Base-by-base conservation (phyloP, 2,797 vertebrate species). In the Hypotaenidia philippensis region DNA sequence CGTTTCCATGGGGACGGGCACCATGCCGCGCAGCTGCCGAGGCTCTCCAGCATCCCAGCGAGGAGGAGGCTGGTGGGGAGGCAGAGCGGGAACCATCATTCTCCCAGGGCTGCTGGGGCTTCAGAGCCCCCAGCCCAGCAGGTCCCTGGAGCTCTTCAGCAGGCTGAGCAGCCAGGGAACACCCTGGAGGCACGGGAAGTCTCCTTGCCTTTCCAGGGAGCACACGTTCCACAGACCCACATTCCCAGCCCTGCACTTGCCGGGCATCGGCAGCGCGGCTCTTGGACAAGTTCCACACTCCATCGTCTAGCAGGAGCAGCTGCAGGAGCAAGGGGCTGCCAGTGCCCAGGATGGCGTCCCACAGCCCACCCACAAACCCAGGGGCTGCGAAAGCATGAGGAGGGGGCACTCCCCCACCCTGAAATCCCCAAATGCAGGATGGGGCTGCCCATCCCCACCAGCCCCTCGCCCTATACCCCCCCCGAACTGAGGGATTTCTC, bases 1-100 rank as follows among this genome's bases (percentile, higher is more conserved):
- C 60, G 90, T 93, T 95, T 93, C 95, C 93, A 93, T 95, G 92
- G 92, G 94, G 91, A 95, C 32, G 13, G 75, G 59, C 47, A 6
- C 64, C 1, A 14, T 23, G 81, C 71, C 4, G 36, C 25, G 47
- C 61, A 77, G 90, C 55, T 40, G 77, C 74, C 32, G 15, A 36
- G 78, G 66, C 69, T 50, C 78, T 57, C 60, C 55, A 65, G 63
- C 41, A 64, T 56, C 83, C 75, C 53, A 5, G 2, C 0, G n/a
- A 50, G 88, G 83, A 75, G 5, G 78, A 70, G 65, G 55, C 26
- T 0, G 13, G 44, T 1, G 6, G n/a, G 45, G 66, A 69, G 22
- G 56, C 86, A 86, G 56, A 40, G 49, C 3, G 0, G 29, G 75
- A 36, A 78, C 9, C 1, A 1, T 56, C 49, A 1, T 56, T 44